Evolutionary conservation across 2,113 vertebrate species (phyloP).

Genomic region (Osmerus eperlanus): DNA sequence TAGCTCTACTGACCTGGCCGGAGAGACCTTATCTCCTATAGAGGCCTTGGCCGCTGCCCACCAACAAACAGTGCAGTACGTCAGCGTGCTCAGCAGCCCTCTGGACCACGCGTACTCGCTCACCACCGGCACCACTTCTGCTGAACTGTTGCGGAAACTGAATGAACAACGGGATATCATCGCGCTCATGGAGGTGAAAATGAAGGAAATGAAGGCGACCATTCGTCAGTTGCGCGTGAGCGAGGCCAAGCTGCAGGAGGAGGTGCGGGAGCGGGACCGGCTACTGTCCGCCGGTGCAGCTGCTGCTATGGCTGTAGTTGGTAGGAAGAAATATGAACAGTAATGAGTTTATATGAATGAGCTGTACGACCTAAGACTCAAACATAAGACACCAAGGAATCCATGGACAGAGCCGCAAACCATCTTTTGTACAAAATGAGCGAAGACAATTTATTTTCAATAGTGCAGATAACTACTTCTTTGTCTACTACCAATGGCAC

Average conservation of each 20-base stretch:
- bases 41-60: constrained; percentile 59
- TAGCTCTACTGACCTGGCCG: constrained; percentile 45
- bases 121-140: constrained; percentile 90
- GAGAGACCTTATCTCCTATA: constrained; percentile 41
- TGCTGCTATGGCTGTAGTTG: constrained; percentile 40
- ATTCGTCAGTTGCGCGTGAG: constrained; percentile 89
- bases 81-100: constrained; percentile 66
- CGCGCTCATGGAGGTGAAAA: constrained; percentile 96
- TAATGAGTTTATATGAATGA: background rate
- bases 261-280: constrained; percentile 90
- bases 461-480: constrained; percentile 21
- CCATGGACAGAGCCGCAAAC: constrained; percentile 13
- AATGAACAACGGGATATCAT: constrained; percentile 98
- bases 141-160: constrained; percentile 91
- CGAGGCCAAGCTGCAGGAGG: constrained; percentile 90
- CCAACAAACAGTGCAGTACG: constrained; percentile 62
- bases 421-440: constrained; percentile 49
- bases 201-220: constrained; percentile 98
- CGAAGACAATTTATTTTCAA: constrained; percentile 53
- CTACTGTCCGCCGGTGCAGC: constrained; percentile 70
- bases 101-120: constrained; percentile 94
- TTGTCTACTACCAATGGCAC: background rate
- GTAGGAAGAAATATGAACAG: constrained; percentile 79
- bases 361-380: constrained; percentile 30
- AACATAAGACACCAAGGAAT: constrained; percentile 5